These are phyloP conservation scores for Nephotettix cincticeps DNA, from an alignment of 1,140 invertebrate species.

Conservation along the genomic window DNA sequence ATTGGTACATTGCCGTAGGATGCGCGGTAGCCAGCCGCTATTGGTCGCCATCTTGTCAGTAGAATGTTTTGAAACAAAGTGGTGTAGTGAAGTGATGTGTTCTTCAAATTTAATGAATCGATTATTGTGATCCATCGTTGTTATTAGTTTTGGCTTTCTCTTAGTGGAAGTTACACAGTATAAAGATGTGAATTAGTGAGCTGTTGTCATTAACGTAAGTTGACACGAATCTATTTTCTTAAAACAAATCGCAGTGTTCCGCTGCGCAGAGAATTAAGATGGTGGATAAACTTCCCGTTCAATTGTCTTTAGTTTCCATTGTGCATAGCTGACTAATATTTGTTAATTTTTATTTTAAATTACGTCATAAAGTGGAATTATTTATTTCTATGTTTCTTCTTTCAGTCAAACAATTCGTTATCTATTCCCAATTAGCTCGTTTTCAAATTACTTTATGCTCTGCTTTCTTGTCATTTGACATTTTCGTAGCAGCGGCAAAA, in stretches of 20 bases:
- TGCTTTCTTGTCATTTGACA: too few relatives aligned
- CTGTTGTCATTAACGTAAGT: not conserved
- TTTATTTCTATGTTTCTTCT: too few relatives aligned
- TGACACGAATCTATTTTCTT: not conserved
- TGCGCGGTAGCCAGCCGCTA: constrained; percentile 34
- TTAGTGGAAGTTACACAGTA: not conserved
- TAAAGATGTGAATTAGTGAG: not conserved
- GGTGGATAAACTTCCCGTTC: not conserved
- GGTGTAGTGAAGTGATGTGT: constrained; percentile 21
- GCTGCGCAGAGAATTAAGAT: constrained; percentile 14
- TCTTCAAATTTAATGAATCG: constrained; percentile 7
- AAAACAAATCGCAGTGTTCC: constrained; percentile 16
- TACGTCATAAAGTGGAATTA: too few relatives aligned
- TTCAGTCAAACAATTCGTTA: too few relatives aligned
- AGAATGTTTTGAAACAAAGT: constrained; percentile 33
- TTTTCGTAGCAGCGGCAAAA: not conserved
- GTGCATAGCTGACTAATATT: not conserved
- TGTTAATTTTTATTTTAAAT: too few relatives aligned
- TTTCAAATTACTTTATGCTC: too few relatives aligned
- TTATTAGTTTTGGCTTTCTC: not conserved
- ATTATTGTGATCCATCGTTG: too few relatives aligned
- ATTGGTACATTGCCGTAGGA: constrained; percentile 35
- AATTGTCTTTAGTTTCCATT: not conserved
- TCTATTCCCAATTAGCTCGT: too few relatives aligned
- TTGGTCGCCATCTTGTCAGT: constrained; percentile 38